A percentile compares a stretch with the other conserved stretches of the same genome.
Evolutionary conservation across 2,888 invertebrate genomes (phyloP).

Genomic region (Nematopogon swammerdamellus): DNA sequence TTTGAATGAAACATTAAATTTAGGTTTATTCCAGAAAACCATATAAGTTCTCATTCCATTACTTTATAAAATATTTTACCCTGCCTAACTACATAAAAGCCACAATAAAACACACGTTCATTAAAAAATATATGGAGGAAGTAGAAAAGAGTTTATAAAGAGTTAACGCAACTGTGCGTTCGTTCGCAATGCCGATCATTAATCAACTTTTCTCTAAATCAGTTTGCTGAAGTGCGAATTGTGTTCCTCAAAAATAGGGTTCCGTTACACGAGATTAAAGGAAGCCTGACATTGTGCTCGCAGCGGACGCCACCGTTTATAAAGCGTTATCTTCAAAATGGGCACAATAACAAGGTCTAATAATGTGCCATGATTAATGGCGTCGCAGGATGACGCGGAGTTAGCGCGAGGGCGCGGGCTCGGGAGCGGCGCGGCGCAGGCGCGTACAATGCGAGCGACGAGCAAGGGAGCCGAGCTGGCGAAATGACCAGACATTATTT

Average conservation of each 20-base stretch:
- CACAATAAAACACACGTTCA: too few species aligned
- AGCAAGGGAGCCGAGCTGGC: constrained; percentile 20
- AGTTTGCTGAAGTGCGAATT: neutral
- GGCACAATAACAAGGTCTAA: constrained; percentile 53
- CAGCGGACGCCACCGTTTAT: constrained; percentile 53
- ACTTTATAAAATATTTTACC: too few species aligned
- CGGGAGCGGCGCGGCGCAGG: neutral
- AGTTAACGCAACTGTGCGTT: too few species aligned
- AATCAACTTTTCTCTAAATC: constrained; percentile 34
- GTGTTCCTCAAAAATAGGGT: constrained; percentile 13
- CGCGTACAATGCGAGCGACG: too few species aligned
- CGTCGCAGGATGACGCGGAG: constrained; percentile 51
- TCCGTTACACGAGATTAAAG: constrained; percentile 47
- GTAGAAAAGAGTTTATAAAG: too few species aligned
- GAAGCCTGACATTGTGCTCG: constrained; percentile 43
- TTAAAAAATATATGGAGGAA: too few species aligned
- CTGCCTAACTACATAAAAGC: too few species aligned
- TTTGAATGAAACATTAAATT: too few species aligned
- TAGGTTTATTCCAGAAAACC: too few species aligned
- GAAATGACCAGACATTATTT: constrained; percentile 59
- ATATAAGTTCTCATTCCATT: too few species aligned
- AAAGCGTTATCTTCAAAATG: constrained; percentile 52
- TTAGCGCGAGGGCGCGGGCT: constrained; percentile 27
- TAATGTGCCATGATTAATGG: constrained; percentile 52
- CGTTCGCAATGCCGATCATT: too few species aligned